Percentiles rank a stretch among this genome's conserved stretches.
Evolutionary conservation across 2,797 vertebrate species (phyloP).

Genomic region (Sebastes wilsoni): DNA sequence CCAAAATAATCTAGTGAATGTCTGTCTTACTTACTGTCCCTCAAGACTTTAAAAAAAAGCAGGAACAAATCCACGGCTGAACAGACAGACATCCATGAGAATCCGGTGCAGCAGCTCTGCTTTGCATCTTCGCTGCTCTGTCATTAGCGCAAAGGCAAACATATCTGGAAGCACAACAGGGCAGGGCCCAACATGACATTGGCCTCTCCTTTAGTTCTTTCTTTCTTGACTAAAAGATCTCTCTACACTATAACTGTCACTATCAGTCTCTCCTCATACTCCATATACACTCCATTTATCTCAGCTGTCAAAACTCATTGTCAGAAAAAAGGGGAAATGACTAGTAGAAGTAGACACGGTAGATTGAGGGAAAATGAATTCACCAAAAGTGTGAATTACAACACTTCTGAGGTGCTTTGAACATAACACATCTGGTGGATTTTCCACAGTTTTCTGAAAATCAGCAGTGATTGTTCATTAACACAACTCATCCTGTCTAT

Average conservation of each 20-base stretch:
- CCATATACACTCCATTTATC: not conserved
- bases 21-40: not conserved
- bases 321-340: not conserved
- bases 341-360: not conserved
- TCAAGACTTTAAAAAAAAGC: not conserved
- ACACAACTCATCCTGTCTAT: not conserved
- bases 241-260: not conserved
- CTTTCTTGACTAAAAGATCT: slow-evolving; percentile 5
- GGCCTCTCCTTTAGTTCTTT: not conserved
- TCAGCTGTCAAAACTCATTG: slow-evolving; percentile 15
- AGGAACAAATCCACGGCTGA: not conserved
- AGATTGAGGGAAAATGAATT: not conserved
- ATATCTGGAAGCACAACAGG: slow-evolving; percentile 14
- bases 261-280: not conserved
- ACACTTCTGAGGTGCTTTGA: not conserved
- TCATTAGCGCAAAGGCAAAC: slow-evolving; percentile 30
- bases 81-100: not conserved
- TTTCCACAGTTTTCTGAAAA: not conserved
- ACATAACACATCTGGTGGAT: not conserved
- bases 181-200: slow-evolving; percentile 8
- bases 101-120: not conserved
- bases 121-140: slow-evolving; percentile 12
- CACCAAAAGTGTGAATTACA: slow-evolving; percentile 3
- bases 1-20: not conserved
- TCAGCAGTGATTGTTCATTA: slow-evolving; percentile 5